These are phyloP conservation scores for Enteromius mattozi DNA, from an alignment of 2,797 vertebrate species.

Conservation along the genomic window DNA sequence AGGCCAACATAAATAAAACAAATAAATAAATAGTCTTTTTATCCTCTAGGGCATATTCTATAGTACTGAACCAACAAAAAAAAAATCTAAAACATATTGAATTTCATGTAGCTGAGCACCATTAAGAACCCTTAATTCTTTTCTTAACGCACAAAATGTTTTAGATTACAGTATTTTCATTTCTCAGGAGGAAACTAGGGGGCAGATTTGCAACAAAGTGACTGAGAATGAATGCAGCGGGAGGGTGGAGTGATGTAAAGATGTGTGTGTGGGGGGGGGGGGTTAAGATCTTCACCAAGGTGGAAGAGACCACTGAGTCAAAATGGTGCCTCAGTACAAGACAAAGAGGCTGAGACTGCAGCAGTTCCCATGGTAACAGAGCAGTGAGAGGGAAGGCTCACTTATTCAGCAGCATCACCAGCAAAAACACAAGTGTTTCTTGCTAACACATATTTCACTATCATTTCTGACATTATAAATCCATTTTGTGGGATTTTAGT, in stretches of 20 bases:
- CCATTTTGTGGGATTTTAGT: neutral
- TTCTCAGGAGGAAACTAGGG: slow-evolving; percentile 38
- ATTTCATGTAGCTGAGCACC: neutral
- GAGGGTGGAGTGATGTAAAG: slow-evolving; percentile 47
- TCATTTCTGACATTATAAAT: neutral
- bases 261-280: no score
- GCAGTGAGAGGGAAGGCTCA: slow-evolving; percentile 51
- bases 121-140: neutral
- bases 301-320: slow-evolving; percentile 64
- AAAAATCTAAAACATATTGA: neutral
- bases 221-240: slow-evolving; percentile 24
- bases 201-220: slow-evolving; percentile 36
- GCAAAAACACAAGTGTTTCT: neutral
- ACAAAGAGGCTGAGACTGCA: slow-evolving; percentile 75
- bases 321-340: slow-evolving; percentile 62
- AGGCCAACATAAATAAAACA: neutral
- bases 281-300: slow-evolving; percentile 47
- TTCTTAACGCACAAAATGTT: neutral
- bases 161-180: slow-evolving; percentile 15
- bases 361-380: slow-evolving; percentile 85
- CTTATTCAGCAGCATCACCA: neutral
- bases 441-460: neutral
- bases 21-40: neutral
- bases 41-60: neutral
- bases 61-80: neutral